Evolutionary conservation across 2,113 vertebrate species (phyloP), one percentile per base, ranked within the genome.

Genomic region (Psilopogon haemacephalus): DNA sequence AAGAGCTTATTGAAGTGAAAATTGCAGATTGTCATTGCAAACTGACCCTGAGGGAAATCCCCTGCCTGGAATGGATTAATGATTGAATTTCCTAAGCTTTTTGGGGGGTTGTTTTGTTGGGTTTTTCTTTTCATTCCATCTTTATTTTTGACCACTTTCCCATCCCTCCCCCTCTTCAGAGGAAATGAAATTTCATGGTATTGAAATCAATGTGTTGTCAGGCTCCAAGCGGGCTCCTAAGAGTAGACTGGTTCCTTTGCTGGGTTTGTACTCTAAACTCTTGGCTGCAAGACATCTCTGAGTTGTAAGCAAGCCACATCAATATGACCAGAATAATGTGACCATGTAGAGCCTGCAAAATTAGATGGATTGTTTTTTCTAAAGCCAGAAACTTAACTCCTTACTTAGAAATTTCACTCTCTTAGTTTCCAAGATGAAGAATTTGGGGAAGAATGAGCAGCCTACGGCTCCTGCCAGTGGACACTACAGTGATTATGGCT

Each of bases 1-100:
- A 93, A 96, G 94, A 93, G 89, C 75, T 95, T 92, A 93, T 71
- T 90, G 84, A 93, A 94, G 82, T 90, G 86, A 86, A 95, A 96
- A 95, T 87, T 89, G 69, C 55, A 87, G 74, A 78, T 5, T 37
- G 63, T 77, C 83, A 94, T 96, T 93, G 91, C 86, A 94, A 90
- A 89, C 67, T 82, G 75, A 90, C 93, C 94, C 93, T 77, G 40
- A 59, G 89, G 91, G 59, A 93, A 96, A 96, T 92, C 63, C 84
- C 64, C 42, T 76, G 78, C 13, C 56, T 90, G 28, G 46, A 89
- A 83, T 89, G 28, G 56, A 87, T 87, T 90, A 77, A 13, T 6
- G 0, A 77, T 71, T 87, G 75, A 93, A 94, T 89, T 95, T 92
- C 71, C 74, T 76, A 91, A 95, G 94, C 33, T 74, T 76, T 15